phyloP scores from a whole-genome alignment of 1,140 invertebrate species.

The Eurosta solidaginis region DNA sequence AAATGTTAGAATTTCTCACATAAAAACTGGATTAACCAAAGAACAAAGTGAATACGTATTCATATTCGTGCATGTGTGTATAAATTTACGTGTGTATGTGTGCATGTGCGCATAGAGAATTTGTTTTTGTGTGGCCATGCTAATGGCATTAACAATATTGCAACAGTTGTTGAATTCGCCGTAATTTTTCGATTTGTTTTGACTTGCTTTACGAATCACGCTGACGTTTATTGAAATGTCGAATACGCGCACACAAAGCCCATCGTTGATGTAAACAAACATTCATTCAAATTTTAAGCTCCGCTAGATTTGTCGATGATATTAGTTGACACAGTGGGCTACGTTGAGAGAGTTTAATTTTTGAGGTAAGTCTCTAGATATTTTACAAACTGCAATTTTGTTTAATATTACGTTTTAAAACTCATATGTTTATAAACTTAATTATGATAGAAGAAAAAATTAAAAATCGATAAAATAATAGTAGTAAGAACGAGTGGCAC shows the following conservation, averaged over 20 bases:
- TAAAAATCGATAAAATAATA: too few relatives aligned
- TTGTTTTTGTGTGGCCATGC: not conserved
- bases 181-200: constrained; percentile 11
- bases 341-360: not conserved
- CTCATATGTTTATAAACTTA: too few relatives aligned
- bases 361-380: too few relatives aligned
- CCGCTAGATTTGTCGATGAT: not conserved
- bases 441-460: too few relatives aligned
- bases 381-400: too few relatives aligned
- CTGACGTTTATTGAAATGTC: not conserved
- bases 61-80: not conserved
- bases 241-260: not conserved
- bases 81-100: not conserved
- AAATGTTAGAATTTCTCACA: not conserved
- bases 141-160: not conserved
- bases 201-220: not conserved
- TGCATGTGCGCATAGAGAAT: not conserved
- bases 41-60: too few relatives aligned
- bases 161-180: constrained; percentile 25
- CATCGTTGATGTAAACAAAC: not conserved
- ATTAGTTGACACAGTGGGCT: not conserved
- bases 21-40: too few relatives aligned
- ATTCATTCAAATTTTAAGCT: not conserved
- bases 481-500: too few relatives aligned
- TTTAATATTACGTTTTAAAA: too few relatives aligned